Base-by-base conservation (phyloP, 2,797 vertebrate genomes). In the Enteromius afrohamiltoni region DNA sequence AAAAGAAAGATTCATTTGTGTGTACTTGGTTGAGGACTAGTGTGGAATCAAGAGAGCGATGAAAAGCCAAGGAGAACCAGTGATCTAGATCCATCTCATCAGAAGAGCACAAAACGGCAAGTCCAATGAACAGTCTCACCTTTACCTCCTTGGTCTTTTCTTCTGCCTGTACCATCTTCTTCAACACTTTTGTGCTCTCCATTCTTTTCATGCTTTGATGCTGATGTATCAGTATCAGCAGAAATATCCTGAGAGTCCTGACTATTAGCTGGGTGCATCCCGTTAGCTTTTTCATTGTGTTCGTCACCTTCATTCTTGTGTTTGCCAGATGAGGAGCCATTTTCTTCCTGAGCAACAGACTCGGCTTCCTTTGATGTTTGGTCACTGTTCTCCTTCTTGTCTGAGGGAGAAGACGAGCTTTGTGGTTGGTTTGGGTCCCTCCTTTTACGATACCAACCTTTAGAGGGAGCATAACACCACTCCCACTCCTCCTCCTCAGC, bases 91-190 rank as follows among this genome's bases (percentile, higher is more conserved):
- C 49, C 47, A 70, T 74, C 45, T 29, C 26, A 7, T 60, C 45
- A 16, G 26, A 84, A 82, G 74, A 87, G n/a, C 64, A 65, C 17
- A 65, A 4, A 58, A 76, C 23, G 34, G 70, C 70, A 83, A 83
- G 87, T 84, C 74, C 82, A 64, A 69, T 86, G 90, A 88, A 85
- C 80, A 81, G 45, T 91, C 94, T 94, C 85, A 95, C 94, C 94
- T 95, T 90, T 86, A 11, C 84, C 87, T 4, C 58, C 74, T 71
- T 83, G 83, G 89, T 91, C 34, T 75, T 19, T 60, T 67, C 19
- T 68, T 79, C 89, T 87, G 6, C 87, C 89, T 85, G 91, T 89
- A 51, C 9, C 58, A 19, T 71, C 37, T 26, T 83, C 73, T 29
- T 70, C 68, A 21, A 31, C 14, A 14, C 55, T 77, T 60, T 21